Evolutionary conservation across 2,113 vertebrate species (phyloP).

Genomic region (Chionis minor): DNA sequence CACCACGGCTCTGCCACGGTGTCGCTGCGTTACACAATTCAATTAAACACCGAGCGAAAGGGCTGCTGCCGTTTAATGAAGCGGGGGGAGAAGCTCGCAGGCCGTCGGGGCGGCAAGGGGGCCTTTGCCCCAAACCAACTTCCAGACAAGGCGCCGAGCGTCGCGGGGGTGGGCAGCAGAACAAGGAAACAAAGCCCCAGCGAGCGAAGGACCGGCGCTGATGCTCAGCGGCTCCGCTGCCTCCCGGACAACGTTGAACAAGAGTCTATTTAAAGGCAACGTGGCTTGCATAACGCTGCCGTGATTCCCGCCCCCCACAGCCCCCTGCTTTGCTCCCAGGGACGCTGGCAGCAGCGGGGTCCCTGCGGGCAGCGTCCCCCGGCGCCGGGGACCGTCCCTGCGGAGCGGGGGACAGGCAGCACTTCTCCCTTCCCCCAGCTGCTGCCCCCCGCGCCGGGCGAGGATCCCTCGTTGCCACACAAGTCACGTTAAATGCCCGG

Average conservation of each 20-base stretch:
- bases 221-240: not conserved
- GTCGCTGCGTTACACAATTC: not conserved
- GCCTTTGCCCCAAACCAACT: not conserved
- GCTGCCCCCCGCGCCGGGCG: not conserved
- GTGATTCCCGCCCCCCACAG: not conserved
- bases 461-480: rapidly evolving
- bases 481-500: not conserved
- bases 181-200: not conserved
- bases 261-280: not conserved
- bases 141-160: not conserved
- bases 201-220: rapidly evolving
- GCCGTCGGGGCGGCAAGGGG: rapidly evolving
- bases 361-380: rapidly evolving
- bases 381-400: not conserved
- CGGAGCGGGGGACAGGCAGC: not conserved
- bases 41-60: not conserved
- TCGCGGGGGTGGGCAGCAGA: not conserved
- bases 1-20: not conserved
- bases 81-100: not conserved
- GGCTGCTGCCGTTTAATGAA: not conserved
- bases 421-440: not conserved
- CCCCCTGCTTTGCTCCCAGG: rapidly evolving
- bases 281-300: not conserved
- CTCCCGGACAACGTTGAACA: not conserved
- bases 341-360: not conserved